Conservation (phyloP, 2,797 vertebrate species). For the Anguilla anguilla region DNA sequence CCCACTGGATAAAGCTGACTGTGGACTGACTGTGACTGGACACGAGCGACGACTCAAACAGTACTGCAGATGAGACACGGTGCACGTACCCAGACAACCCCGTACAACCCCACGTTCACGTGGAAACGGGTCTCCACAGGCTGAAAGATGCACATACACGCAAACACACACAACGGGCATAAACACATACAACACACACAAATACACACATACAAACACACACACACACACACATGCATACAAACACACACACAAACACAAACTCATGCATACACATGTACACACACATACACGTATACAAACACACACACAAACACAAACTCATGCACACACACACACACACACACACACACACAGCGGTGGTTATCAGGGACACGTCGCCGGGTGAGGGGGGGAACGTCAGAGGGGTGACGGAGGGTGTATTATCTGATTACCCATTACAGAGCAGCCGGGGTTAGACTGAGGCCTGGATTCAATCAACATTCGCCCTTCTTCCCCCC, state of each 20-base stretch:
- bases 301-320: too few relatives aligned
- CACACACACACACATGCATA: too few relatives aligned
- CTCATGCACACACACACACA: too few relatives aligned
- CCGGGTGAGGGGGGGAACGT: background rate
- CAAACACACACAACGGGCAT: too few relatives aligned
- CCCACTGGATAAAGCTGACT: background rate
- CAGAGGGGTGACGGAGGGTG: background rate
- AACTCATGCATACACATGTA: too few relatives aligned
- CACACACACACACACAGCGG: background rate
- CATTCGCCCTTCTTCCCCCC: constrained; percentile 13
- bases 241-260: too few relatives aligned
- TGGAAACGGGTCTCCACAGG: too few relatives aligned
- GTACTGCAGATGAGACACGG: background rate
- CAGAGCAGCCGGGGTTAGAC: background rate
- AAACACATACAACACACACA: too few relatives aligned
- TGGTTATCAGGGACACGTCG: background rate
- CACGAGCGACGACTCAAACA: background rate
- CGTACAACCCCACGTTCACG: background rate
- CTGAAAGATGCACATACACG: background rate
- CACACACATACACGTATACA: too few relatives aligned
- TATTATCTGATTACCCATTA: background rate
- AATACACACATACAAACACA: too few relatives aligned
- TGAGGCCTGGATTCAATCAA: background rate
- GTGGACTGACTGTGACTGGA: background rate
- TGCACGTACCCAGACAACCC: background rate